Evolutionary conservation across 2,888 invertebrate species (phyloP), one percentile per base, ranked within the genome.

Genomic region (Emesis furor): DNA sequence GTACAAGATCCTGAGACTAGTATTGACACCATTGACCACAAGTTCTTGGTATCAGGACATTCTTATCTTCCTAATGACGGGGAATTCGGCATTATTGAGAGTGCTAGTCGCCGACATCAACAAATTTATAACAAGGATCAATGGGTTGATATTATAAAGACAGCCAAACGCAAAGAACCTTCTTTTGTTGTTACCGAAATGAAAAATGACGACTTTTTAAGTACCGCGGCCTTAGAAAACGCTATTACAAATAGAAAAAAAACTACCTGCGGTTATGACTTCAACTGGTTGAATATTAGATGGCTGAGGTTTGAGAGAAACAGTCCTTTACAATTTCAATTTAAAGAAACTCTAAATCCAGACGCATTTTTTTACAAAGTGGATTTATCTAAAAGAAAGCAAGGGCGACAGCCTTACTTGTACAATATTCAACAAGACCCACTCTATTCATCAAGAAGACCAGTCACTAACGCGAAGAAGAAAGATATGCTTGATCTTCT

Each of bases 401-500:
- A 55, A 55, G 55, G 55, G 8, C 14, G 55, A 55, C 55, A 3
- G 55, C 3, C 55, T 17, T 17, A 55, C 55, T 55, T 55, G 17
- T 6, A 55, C 55, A 55, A n/a, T 55, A 55, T n/a, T 55, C 55
- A 17, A 55, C 55, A 55, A 55, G n/a, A 55, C 55, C 55, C 55
- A 55, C 55, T 55, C 55, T 55, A 55, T 55, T 17, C 55, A 8
- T 55, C n/a, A 55, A 55, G 55, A 55, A 55, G 55, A 55, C 8
- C 55, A 55, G 55, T 55, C 17, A 55, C 55, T 24, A 55, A 55
- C 17, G n/a, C 55, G n/a, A 55, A 55, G 55, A 55, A 55, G 55
- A 55, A 55, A 55, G n/a, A 55, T 55, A 55, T 55, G 55, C n/a
- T 55, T 55, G 55, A 55, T 55, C 55, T 55, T n/a, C 55, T 55